Conservation (phyloP, 1,140 invertebrate species). For the Solen grandis region DNA sequence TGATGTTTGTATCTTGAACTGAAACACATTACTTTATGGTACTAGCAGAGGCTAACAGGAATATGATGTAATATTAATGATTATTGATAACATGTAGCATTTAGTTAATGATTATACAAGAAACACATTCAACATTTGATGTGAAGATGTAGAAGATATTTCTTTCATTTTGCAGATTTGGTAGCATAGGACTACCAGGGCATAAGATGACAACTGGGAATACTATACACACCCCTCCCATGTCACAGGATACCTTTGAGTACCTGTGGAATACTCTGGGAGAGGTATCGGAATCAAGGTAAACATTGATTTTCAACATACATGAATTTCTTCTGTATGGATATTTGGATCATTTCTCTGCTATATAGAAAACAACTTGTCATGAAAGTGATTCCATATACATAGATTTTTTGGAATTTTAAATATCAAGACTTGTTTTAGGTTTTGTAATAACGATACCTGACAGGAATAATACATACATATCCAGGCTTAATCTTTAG, state of each 20-base stretch:
- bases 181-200: constrained; percentile 31
- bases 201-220: constrained; percentile 31
- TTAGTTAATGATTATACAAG: neutral
- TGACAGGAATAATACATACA: too few species aligned
- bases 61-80: neutral
- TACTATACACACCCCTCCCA: constrained; percentile 59
- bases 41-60: neutral
- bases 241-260: constrained; percentile 78
- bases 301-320: constrained; percentile 32
- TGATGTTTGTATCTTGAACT: neutral
- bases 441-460: too few species aligned
- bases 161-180: constrained; percentile 43
- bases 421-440: too few species aligned
- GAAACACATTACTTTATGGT: neutral
- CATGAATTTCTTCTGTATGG: neutral
- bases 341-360: neutral
- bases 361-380: too few species aligned
- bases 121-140: neutral
- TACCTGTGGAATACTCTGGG: constrained; percentile 72
- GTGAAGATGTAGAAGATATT: neutral
- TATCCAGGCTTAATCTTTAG: too few species aligned
- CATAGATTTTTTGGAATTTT: too few species aligned
- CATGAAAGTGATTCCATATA: too few species aligned
- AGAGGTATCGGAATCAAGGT: constrained; percentile 68
- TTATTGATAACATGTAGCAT: neutral